Percentiles rank a stretch among this genome's conserved stretches.
Evolutionary conservation across 2,797 vertebrate species (phyloP).

Genomic region (Sternarchorhynchus goeldii): DNA sequence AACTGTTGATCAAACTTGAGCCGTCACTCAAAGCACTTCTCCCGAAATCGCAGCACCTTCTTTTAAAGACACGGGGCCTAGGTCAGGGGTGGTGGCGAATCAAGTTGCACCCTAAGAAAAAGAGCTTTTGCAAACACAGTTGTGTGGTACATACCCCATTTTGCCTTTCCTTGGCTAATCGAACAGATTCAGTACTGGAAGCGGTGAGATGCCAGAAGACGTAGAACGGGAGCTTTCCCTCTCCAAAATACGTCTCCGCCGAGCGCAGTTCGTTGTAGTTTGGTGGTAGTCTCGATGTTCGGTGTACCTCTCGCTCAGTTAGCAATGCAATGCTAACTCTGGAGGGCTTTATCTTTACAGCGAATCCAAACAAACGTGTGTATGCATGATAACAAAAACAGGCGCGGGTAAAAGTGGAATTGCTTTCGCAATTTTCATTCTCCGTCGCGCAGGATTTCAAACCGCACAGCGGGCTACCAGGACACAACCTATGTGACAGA

Average conservation of each 20-base stretch:
- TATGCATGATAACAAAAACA: conserved; percentile 56
- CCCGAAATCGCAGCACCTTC: not conserved
- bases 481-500: too few relatives aligned
- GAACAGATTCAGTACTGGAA: conserved; percentile 48
- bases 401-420: conserved; percentile 29
- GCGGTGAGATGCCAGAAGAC: conserved; percentile 49
- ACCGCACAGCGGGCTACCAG: conserved; percentile 21
- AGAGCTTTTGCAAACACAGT: not conserved
- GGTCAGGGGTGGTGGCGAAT: not conserved
- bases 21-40: too few relatives aligned
- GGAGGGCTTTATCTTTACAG: not conserved
- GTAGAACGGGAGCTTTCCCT: conserved; percentile 14
- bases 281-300: conserved; percentile 55
- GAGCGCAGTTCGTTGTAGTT: not conserved
- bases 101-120: too few relatives aligned
- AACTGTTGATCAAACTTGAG: too few relatives aligned
- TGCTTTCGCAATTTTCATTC: conserved; percentile 45
- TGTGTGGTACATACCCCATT: conserved; percentile 75
- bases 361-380: conserved; percentile 58
- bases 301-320: conserved; percentile 50
- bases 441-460: conserved; percentile 49
- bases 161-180: conserved; percentile 61
- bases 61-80: not conserved
- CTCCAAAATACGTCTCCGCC: not conserved
- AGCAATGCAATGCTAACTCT: conserved; percentile 21